Evolutionary conservation across 2,797 vertebrate species (phyloP).

Genomic region (Nyctibius grandis): DNA sequence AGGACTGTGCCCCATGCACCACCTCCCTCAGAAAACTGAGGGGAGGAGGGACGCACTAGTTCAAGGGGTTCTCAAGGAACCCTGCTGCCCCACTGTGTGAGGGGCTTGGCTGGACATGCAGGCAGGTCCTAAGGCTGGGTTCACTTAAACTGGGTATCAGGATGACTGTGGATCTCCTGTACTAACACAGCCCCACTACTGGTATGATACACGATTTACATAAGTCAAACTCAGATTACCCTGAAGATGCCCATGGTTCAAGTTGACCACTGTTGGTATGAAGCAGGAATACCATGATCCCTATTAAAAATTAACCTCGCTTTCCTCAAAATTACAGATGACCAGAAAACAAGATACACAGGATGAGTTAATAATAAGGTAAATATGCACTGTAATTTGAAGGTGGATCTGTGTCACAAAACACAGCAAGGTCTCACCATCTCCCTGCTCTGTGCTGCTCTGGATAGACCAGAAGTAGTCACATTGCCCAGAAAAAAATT

Average conservation of each 20-base stretch:
- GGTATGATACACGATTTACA: background rate
- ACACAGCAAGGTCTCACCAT: background rate
- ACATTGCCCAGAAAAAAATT: background rate
- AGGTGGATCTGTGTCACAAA: background rate
- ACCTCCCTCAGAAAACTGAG: background rate
- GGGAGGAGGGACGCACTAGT: accelerated
- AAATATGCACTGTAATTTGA: background rate
- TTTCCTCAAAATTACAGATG: background rate
- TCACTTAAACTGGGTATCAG: background rate
- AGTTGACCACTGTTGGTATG: background rate
- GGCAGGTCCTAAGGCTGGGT: background rate
- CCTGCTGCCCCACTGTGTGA: accelerated
- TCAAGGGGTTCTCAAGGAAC: background rate
- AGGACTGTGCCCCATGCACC: background rate
- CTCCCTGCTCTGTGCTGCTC: background rate
- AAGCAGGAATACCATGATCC: background rate
- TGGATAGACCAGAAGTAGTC: background rate
- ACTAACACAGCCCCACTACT: background rate
- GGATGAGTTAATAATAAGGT: background rate
- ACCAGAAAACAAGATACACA: background rate
- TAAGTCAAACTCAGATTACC: background rate
- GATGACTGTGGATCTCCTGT: background rate
- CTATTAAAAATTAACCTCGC: background rate
- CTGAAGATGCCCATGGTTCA: background rate
- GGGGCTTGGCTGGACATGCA: accelerated